Percentiles rank a stretch among this genome's conserved stretches.
phyloP scores from a whole-genome alignment of 2,888 invertebrate genomes.

The Orthonychiurus folsomi region DNA sequence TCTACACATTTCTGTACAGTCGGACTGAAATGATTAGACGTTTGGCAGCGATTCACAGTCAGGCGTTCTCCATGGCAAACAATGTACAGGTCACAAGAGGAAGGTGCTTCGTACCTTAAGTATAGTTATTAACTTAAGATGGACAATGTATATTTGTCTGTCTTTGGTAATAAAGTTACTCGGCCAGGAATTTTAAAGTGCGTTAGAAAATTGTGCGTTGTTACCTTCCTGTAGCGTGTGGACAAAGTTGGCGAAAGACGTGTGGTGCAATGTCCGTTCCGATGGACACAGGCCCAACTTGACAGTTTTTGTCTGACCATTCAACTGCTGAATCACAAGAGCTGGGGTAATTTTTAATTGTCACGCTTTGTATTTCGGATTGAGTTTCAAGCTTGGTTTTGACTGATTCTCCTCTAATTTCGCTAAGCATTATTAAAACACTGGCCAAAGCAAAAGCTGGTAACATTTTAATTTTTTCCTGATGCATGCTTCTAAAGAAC shows the following conservation, averaged over 20 bases:
- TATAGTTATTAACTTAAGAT: not conserved
- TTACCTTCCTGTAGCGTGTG: constrained; percentile 14
- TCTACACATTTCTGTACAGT: constrained; percentile 10
- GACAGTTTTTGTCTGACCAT: constrained; percentile 23
- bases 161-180: no score
- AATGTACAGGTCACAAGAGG: constrained; percentile 16
- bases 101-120: constrained; percentile 3
- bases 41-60: constrained; percentile 19
- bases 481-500: no score
- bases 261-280: constrained; percentile 19
- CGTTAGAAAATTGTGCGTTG: not conserved
- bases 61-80: constrained; percentile 11
- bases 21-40: constrained; percentile 4
- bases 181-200: no score
- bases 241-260: constrained; percentile 24
- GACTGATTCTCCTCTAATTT: no score
- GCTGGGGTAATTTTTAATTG: no score
- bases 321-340: constrained; percentile 1
- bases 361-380: no score
- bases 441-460: no score
- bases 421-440: no score
- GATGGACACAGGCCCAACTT: constrained; percentile 22
- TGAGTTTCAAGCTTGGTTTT: no score
- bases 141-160: no score
- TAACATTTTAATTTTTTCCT: no score